Percentiles rank a stretch among this genome's conserved stretches.
phyloP scores from a whole-genome alignment of 2,888 invertebrate genomes.

The Melieria omissa region DNA sequence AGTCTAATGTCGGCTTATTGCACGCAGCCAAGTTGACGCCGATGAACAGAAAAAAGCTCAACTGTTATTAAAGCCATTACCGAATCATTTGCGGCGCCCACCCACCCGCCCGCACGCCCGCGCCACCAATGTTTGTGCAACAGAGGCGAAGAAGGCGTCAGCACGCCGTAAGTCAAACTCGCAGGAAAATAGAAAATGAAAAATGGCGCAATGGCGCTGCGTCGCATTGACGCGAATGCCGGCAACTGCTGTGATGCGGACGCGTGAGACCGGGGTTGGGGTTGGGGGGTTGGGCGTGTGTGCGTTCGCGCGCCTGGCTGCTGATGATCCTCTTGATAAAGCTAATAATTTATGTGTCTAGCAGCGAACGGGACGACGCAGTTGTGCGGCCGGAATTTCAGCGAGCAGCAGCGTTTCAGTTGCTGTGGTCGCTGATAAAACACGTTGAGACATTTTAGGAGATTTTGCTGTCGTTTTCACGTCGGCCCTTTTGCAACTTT shows the following conservation, averaged over 20 bases:
- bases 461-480: background rate
- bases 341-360: constrained; percentile 24
- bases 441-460: background rate
- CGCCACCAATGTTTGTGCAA: background rate
- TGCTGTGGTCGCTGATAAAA: background rate
- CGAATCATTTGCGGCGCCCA: constrained; percentile 10
- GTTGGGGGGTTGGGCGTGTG: constrained; percentile 2
- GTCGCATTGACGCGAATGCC: background rate
- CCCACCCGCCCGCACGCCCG: background rate
- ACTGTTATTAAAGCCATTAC: constrained; percentile 17
- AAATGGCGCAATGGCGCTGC: background rate
- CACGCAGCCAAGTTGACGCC: background rate
- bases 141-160: background rate
- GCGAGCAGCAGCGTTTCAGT: background rate
- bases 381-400: constrained; percentile 2
- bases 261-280: no score
- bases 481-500: background rate
- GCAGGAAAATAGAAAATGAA: constrained; percentile 14
- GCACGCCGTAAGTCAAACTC: background rate
- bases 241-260: background rate
- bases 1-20: background rate
- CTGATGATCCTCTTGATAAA: constrained; percentile 19
- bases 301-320: background rate
- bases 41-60: background rate
- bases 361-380: constrained; percentile 12